These are phyloP conservation scores for Drosophila tropicalis DNA, from an alignment of 1,140 invertebrate genomes.

Conservation along the genomic window DNA sequence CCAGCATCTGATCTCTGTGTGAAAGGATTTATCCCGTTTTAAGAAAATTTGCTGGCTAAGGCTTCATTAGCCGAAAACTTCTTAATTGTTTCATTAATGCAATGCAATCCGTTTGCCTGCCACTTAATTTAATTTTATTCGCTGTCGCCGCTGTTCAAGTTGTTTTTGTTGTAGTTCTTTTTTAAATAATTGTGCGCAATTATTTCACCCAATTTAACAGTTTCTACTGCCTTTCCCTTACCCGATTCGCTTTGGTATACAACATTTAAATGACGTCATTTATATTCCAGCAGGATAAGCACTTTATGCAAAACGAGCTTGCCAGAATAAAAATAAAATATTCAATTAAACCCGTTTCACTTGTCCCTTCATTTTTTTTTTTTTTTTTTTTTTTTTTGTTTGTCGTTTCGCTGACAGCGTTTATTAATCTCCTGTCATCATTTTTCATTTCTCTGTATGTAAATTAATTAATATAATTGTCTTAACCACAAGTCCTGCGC, in stretches of 20 bases:
- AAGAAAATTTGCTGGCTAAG: slow-evolving; percentile 46
- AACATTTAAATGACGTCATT: slow-evolving; percentile 77
- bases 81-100: slow-evolving; percentile 80
- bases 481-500: slow-evolving; percentile 47
- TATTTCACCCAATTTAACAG: slow-evolving; percentile 80
- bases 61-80: slow-evolving; percentile 73
- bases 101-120: slow-evolving; percentile 74
- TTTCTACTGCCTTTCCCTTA: slow-evolving; percentile 41
- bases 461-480: slow-evolving; percentile 79
- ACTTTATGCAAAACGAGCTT: slow-evolving; percentile 72
- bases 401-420: slow-evolving; percentile 64
- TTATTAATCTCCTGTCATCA: slow-evolving; percentile 71
- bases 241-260: slow-evolving; percentile 49
- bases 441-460: slow-evolving; percentile 37
- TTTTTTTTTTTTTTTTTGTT: slow-evolving; percentile 26
- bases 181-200: slow-evolving; percentile 78
- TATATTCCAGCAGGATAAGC: slow-evolving; percentile 77
- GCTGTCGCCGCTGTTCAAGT: slow-evolving; percentile 47
- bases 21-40: neutral
- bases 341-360: slow-evolving; percentile 77
- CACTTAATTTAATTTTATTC: slow-evolving; percentile 79
- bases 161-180: slow-evolving; percentile 41
- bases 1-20: neutral
- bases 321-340: slow-evolving; percentile 73
- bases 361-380: slow-evolving; percentile 36